Evolutionary conservation across 2,888 invertebrate species (phyloP), one percentile per base, ranked within the genome.

Genomic region (Muschampia plurimacula): DNA sequence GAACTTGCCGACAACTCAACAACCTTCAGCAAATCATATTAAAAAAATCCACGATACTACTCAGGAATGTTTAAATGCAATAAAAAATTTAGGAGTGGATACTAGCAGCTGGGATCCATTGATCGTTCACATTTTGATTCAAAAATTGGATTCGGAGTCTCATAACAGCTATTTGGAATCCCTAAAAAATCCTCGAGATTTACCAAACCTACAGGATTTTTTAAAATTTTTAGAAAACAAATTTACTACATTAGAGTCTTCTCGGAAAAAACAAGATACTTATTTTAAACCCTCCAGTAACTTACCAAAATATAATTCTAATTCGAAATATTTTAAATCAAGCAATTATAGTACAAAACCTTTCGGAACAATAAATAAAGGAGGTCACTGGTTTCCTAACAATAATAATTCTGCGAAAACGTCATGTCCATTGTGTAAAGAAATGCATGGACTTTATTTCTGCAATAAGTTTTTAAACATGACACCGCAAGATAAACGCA

Each of bases 41-140:
- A 67, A 67, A 44, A 59, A 12, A 32, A 44, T 59, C 28, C 67
- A 67, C 22, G 67, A 67, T 32, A 59, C 67, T 57, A 67, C 67
- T n/a, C 44, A 59, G 13, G 67, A 67, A 46, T 59, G 59, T 44
- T 46, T 67, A 59, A 67, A 67, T 13, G 44, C 67, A 6, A 67
- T 67, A n/a, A 67, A 67, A 32, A 59, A 67, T n/a, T n/a, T 67
- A 15, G 67, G 67, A 32, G 67, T 67, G n/a, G 59, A 67, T 22
- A 66, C 15, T 0, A 52, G 6, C 3, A 36, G 44, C 1, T 66
- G 65, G 65, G 65, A 66, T 66, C 66, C 66, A n/a, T 62, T 62
- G 15, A 62, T 67, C 8, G 67, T 67, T 22, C 67, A 67, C 12
- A 67, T 67, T 67, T 67, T 67, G 7, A 10, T 67, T 22, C 67